phyloP scores from a whole-genome alignment of 1,140 invertebrate species.

The Chrysopa pallens region DNA sequence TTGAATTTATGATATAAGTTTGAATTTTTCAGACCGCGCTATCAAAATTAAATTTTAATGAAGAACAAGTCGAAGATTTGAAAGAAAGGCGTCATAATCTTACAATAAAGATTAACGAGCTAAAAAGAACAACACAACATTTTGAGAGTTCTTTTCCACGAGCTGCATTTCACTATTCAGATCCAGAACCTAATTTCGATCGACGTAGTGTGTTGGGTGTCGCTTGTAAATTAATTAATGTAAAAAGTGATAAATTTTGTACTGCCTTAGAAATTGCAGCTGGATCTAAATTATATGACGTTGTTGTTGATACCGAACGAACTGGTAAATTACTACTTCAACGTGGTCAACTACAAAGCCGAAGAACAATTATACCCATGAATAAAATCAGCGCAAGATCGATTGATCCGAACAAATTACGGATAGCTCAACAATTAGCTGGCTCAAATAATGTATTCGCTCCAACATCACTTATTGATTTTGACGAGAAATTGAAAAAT shows the following conservation, averaged over 20 bases:
- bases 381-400: constrained; percentile 61
- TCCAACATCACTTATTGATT: constrained; percentile 70
- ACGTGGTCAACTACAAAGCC: constrained; percentile 55
- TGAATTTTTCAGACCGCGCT: constrained; percentile 25
- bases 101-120: constrained; percentile 26
- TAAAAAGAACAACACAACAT: constrained; percentile 35
- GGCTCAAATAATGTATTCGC: constrained; percentile 59
- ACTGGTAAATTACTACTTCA: constrained; percentile 73
- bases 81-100: constrained; percentile 30
- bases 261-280: constrained; percentile 74
- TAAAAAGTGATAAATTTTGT: constrained; percentile 51
- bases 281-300: constrained; percentile 74
- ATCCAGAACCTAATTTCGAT: constrained; percentile 66
- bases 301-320: constrained; percentile 75
- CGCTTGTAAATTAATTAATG: constrained; percentile 45
- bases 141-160: constrained; percentile 47
- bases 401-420: constrained; percentile 40
- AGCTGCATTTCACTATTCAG: constrained; percentile 52
- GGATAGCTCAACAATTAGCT: constrained; percentile 54
- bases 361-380: constrained; percentile 80
- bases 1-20: too few relatives aligned
- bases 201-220: constrained; percentile 57
- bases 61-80: constrained; percentile 40
- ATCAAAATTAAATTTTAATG: constrained; percentile 44
- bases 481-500: constrained; percentile 41